phyloP scores from a whole-genome alignment of 2,888 invertebrate species.

The Osmoderma eremita region DNA sequence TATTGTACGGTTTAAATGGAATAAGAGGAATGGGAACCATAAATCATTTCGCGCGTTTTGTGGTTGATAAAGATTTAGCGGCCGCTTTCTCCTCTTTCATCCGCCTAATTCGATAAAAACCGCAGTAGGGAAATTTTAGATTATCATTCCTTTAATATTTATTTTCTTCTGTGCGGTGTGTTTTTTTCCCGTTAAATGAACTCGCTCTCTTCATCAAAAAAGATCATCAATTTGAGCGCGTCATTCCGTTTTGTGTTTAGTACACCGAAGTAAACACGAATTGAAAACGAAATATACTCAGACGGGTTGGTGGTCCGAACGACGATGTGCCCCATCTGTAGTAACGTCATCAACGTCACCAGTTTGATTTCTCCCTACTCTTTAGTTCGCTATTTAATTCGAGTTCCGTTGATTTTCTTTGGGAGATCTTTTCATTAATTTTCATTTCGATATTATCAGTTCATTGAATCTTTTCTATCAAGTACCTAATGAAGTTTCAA shows the following conservation, averaged over 20 bases:
- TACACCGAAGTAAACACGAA: constrained; percentile 38
- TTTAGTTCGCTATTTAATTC: constrained; percentile 22
- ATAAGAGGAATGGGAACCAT: constrained; percentile 57
- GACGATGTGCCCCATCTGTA: constrained; percentile 17
- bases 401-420: constrained; percentile 20
- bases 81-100: constrained; percentile 60
- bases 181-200: constrained; percentile 30
- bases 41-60: constrained; percentile 60
- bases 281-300: constrained; percentile 34
- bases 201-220: constrained; percentile 27
- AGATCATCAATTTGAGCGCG: constrained; percentile 43
- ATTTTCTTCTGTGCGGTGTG: constrained; percentile 52
- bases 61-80: constrained; percentile 64
- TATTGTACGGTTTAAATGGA: constrained; percentile 53
- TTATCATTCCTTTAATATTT: constrained; percentile 63
- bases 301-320: constrained; percentile 23
- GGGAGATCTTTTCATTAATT: constrained; percentile 29
- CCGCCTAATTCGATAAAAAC: constrained; percentile 56
- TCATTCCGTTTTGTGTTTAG: constrained; percentile 40
- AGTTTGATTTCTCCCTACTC: constrained; percentile 19
- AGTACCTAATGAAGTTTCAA: too few species aligned
- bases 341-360: constrained; percentile 30
- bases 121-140: constrained; percentile 59
- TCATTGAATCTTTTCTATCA: constrained; percentile 1
- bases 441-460: constrained; percentile 19